Conservation (phyloP, 2,113 vertebrate genomes). For the Dasypus novemcinctus region DNA sequence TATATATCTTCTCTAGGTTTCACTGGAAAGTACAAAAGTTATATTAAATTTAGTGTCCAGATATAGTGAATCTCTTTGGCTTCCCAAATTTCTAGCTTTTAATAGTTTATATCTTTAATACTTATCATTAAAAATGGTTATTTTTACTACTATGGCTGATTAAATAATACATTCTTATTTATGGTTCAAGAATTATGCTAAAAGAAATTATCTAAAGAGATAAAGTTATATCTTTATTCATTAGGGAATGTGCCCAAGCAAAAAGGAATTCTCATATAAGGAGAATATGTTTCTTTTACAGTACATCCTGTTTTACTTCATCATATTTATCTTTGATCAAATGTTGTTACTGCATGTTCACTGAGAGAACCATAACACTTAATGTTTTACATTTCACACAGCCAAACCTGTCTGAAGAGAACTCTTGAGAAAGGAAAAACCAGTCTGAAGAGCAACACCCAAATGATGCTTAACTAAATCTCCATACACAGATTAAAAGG, state of each 20-base stretch:
- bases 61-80: not conserved
- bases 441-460: conserved; percentile 28
- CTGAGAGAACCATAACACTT: conserved; percentile 9
- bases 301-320: not conserved
- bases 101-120: conserved; percentile 20
- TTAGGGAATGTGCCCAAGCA: not conserved
- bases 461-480: conserved; percentile 63
- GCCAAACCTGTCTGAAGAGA: not conserved
- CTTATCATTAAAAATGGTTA: not conserved
- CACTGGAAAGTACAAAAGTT: not conserved
- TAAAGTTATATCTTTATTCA: conserved; percentile 33
- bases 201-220: conserved; percentile 47
- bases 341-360: conserved; percentile 35
- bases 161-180: conserved; percentile 27
- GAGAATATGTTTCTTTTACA: not conserved
- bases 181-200: not conserved
- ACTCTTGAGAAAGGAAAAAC: conserved; percentile 45
- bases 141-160: conserved; percentile 25
- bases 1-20: not conserved
- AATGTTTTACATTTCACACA: conserved; percentile 41
- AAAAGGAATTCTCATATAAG: conserved; percentile 16
- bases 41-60: not conserved
- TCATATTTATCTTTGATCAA: conserved; percentile 38
- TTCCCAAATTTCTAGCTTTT: not conserved
- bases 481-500: conserved; percentile 62